phyloP scores from a whole-genome alignment of 2,888 invertebrate genomes.

The Cosmia trapezina region DNA sequence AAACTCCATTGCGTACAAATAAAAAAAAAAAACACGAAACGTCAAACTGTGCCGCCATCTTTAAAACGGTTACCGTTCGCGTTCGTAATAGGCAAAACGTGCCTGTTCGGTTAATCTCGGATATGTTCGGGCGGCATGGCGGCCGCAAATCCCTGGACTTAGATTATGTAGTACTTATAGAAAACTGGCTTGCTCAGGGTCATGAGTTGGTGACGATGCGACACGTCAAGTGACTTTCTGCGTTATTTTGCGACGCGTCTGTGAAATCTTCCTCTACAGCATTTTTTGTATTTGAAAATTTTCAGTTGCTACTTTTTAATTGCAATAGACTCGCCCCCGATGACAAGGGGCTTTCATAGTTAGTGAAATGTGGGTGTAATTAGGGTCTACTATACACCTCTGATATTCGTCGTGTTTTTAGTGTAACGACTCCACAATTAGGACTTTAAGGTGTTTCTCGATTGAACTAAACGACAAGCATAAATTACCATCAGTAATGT shows the following conservation, averaged over 20 bases:
- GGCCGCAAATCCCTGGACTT: slow-evolving; percentile 64
- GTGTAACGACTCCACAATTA: neutral
- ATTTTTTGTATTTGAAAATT: neutral
- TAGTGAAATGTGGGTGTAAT: neutral
- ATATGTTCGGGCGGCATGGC: slow-evolving; percentile 46
- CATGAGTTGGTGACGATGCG: slow-evolving; percentile 30
- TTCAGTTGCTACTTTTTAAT: neutral
- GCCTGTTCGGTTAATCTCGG: slow-evolving; percentile 68
- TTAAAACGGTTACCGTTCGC: slow-evolving; percentile 66
- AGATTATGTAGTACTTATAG: slow-evolving; percentile 35
- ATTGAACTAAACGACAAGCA: slow-evolving; percentile 9
- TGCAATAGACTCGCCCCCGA: neutral
- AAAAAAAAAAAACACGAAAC: slow-evolving; percentile 34
- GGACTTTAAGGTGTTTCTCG: neutral
- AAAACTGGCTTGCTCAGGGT: slow-evolving; percentile 59
- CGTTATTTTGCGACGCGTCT: slow-evolving; percentile 10
- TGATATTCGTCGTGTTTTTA: neutral
- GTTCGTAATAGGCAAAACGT: slow-evolving; percentile 70
- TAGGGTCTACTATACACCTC: too few relatives aligned
- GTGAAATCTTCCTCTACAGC: neutral
- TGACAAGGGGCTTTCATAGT: neutral
- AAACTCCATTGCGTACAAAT: slow-evolving; percentile 34
- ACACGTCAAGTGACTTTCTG: slow-evolving; percentile 31
- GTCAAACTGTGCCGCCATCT: slow-evolving; percentile 60
- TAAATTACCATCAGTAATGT: slow-evolving; percentile 37